These are phyloP conservation scores for Uropetala carovei DNA, from an alignment of 2,888 invertebrate species.

Conservation along the genomic window DNA sequence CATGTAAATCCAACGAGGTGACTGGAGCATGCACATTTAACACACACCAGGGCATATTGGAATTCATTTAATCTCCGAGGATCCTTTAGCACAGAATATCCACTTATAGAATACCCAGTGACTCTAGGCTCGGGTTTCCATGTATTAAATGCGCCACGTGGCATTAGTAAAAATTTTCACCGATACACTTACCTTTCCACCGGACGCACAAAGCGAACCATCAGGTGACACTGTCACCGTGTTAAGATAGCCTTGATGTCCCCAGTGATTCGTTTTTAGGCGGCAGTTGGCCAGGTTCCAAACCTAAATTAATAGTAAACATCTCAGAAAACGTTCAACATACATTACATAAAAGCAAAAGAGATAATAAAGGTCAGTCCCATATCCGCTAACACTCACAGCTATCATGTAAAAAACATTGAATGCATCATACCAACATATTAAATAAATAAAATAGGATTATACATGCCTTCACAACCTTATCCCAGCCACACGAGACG, in stretches of 20 bases:
- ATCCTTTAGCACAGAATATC: constrained; percentile 35
- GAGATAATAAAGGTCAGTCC: constrained; percentile 72
- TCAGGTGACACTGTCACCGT: constrained; percentile 99
- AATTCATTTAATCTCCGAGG: constrained; percentile 14
- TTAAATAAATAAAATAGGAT: background rate
- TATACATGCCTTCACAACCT: constrained; percentile 89
- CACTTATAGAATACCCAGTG: constrained; percentile 32
- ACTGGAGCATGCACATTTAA: constrained; percentile 19
- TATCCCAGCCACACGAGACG: constrained; percentile 99
- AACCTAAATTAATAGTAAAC: constrained; percentile 78
- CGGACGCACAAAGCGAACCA: constrained; percentile 99
- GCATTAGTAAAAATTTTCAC: background rate
- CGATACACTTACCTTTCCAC: constrained; percentile 85
- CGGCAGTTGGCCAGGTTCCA: constrained; percentile 99
- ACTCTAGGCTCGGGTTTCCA: constrained; percentile 45
- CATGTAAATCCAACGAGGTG: constrained; percentile 49
- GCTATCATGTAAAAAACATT: constrained; percentile 71
- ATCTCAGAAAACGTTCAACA: constrained; percentile 67
- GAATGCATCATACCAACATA: constrained; percentile 71
- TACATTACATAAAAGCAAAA: constrained; percentile 41
- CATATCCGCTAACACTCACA: constrained; percentile 75
- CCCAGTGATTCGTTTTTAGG: constrained; percentile 98
- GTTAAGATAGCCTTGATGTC: constrained; percentile 98
- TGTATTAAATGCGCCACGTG: background rate
- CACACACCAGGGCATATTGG: constrained; percentile 54